A percentile compares a stretch with the other conserved stretches of the same genome.
Evolutionary conservation across 2,797 vertebrate species (phyloP).

Genomic region (Zalophus californianus): DNA sequence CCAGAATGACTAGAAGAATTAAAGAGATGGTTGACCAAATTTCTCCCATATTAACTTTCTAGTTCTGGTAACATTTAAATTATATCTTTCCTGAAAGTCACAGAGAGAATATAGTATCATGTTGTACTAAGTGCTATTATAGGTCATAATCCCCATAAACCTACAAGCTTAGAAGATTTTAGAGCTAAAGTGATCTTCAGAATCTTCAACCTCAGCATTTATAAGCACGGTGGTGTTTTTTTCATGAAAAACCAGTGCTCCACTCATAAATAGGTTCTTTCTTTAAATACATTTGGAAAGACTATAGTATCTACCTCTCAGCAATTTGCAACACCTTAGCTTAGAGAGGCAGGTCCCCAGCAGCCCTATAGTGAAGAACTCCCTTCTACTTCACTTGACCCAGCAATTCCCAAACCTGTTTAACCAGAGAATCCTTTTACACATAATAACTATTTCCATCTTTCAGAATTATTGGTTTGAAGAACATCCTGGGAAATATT

Average conservation of each 20-base stretch:
- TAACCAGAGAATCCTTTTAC: slow-evolving; percentile 40
- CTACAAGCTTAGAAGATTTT: slow-evolving; percentile 23
- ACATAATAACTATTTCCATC: background rate
- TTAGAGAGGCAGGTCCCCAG: background rate
- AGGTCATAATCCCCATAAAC: background rate
- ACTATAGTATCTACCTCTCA: background rate
- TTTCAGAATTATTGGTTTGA: slow-evolving; percentile 36
- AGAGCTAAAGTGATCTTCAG: slow-evolving; percentile 13
- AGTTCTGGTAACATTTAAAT: background rate
- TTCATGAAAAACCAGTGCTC: background rate
- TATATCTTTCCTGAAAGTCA: background rate
- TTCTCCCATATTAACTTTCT: background rate
- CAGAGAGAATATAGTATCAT: background rate
- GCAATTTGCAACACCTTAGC: background rate
- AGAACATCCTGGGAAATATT: slow-evolving; percentile 26
- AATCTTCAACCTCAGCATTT: slow-evolving; percentile 50
- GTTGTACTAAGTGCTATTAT: background rate
- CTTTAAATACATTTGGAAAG: background rate
- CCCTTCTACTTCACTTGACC: slow-evolving; percentile 39
- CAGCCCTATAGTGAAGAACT: background rate
- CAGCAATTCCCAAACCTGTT: slow-evolving; percentile 17
- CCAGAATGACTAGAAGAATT: background rate
- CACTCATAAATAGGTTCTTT: background rate
- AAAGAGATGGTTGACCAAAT: background rate
- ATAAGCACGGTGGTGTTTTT: background rate